Evolutionary conservation across 2,888 invertebrate species (phyloP), one percentile per base, ranked within the genome.

Genomic region (Rugalucina vietnamica): DNA sequence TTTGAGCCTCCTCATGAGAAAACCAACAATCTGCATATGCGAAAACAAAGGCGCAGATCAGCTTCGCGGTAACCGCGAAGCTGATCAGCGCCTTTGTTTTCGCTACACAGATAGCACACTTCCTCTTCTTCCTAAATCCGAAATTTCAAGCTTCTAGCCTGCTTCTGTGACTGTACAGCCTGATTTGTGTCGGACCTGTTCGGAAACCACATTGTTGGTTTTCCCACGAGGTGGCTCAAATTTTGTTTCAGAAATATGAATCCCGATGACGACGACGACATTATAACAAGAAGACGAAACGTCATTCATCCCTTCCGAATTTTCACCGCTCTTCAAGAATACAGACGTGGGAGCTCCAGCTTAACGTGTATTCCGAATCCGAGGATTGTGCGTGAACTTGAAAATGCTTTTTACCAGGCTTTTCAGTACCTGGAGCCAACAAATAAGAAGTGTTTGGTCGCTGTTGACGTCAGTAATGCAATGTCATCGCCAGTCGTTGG

Each of bases 391-490:
- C 71, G 73, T 0, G 92, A 92, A 2, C 86, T 94, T 49, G 92
- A 94, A 76, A 75, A 86, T 2, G 94, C 93, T 5, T 95, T 94
- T 87, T 93, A 94, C 84, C 77, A 85, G 57, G 88, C 94, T 1
- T 95, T 95, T 89, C 84, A 91, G 18, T 95, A 95, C 88, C 92
- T 96, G 0, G 93, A 95, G 88, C 92, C 96, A 1, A 96, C 96
- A 0, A 95, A 95, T 14, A 95, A 96, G 86, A 94, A 96, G 74
- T 96, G 96, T 89, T 94, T 96, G 89, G 93, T 97, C 50, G 96
- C 96, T 0, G 94, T 96, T 24, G 96, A 96, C 89, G 96, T 96
- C 89, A 95, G 96, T 75, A 95, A 95, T 37, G 91, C 92, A 24
- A 95, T 95, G 94, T 81, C 91, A 21, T 94, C 73, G 94, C 93